Percentiles rank a stretch among this genome's conserved stretches.
Conservation (phyloP, 2,113 vertebrate species). For the Archilochus colubris region DNA sequence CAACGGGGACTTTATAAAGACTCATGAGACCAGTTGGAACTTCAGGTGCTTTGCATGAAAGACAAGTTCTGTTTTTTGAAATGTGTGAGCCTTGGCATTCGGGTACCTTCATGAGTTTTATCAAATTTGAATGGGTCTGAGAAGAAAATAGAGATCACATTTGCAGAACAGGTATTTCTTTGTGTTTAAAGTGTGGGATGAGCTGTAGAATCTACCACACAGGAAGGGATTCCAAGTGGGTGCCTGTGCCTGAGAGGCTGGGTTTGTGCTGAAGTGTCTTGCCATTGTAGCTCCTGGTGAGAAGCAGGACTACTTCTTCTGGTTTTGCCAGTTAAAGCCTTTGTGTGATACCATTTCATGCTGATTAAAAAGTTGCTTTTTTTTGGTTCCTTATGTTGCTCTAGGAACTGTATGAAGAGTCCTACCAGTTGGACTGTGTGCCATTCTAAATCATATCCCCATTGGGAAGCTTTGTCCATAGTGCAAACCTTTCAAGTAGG, state of each 20-base stretch:
- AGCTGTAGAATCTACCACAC: background rate
- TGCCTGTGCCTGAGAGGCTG: background rate
- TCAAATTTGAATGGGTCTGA: background rate
- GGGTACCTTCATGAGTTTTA: background rate
- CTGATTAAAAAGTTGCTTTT: constrained; percentile 1
- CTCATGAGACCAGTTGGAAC: background rate
- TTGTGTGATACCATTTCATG: background rate
- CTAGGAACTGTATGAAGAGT: background rate
- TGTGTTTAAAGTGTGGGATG: background rate
- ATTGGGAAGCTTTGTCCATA: background rate
- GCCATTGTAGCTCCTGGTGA: background rate
- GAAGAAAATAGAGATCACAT: constrained; percentile 17
- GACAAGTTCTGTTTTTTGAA: constrained; percentile 14
- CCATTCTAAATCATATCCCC: background rate
- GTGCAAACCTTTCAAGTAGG: background rate
- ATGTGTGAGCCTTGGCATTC: background rate
- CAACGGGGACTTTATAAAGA: background rate
- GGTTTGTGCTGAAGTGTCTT: background rate
- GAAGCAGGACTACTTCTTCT: background rate
- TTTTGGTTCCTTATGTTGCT: background rate
- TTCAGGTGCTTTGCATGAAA: constrained; percentile 31
- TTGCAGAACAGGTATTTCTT: background rate
- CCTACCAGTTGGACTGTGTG: background rate
- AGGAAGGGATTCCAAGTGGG: background rate
- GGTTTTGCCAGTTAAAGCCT: background rate